phyloP scores from a whole-genome alignment of 2,888 invertebrate genomes.

The Eudasyphora cyanicolor region DNA sequence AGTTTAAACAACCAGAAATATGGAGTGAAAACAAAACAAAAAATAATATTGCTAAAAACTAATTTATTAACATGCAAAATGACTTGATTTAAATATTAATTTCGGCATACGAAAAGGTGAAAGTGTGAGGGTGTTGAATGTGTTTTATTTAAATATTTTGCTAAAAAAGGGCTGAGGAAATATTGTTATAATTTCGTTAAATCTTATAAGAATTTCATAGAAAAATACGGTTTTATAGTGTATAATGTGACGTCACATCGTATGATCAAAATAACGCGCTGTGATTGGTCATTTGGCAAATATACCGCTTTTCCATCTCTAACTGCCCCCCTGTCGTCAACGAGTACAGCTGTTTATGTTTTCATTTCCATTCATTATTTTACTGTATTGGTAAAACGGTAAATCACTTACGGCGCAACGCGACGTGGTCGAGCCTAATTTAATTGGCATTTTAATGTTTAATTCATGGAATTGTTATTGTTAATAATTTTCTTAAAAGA shows the following conservation, averaged over 20 bases:
- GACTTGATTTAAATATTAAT: no score
- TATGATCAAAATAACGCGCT: slow-evolving; percentile 76
- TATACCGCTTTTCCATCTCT: slow-evolving; percentile 50
- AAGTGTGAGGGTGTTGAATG: background rate
- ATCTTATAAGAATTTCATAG: slow-evolving; percentile 15
- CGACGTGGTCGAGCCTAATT: background rate
- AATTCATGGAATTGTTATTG: background rate
- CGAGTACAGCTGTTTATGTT: slow-evolving; percentile 64
- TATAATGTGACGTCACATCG: slow-evolving; percentile 77
- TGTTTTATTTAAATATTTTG: background rate
- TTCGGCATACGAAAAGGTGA: no score
- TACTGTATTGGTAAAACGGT: background rate
- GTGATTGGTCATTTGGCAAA: slow-evolving; percentile 75
- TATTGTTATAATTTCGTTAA: slow-evolving; percentile 1
- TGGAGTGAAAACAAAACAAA: slow-evolving; percentile 8
- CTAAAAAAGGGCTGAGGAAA: background rate
- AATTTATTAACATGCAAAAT: background rate
- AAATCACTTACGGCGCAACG: background rate
- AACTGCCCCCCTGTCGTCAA: background rate
- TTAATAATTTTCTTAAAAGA: background rate
- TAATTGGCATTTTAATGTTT: slow-evolving; percentile 5
- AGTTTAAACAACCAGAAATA: background rate
- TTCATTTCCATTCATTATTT: slow-evolving; percentile 55
- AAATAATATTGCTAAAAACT: no score
- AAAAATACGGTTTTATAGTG: slow-evolving; percentile 30